Conservation (phyloP, 1,140 invertebrate genomes). For the Ceratosolen solmsi region DNA sequence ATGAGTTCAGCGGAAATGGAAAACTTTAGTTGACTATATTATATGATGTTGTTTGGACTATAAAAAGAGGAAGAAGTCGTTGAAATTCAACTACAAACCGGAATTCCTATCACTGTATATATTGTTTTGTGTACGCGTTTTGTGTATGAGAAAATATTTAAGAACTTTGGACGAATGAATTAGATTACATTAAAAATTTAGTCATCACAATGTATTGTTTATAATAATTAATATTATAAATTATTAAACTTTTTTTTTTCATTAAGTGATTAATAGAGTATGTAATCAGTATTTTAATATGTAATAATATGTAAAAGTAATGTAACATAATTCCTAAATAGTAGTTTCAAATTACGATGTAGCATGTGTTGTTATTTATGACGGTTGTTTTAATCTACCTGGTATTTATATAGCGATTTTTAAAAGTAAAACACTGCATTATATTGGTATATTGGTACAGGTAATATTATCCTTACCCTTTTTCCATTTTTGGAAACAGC, state of each 20-base stretch:
- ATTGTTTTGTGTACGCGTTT: neutral
- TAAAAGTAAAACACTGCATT: no score
- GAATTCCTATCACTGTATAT: neutral
- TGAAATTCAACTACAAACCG: constrained; percentile 13
- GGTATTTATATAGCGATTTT: neutral
- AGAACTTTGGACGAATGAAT: no score
- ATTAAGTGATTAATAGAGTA: no score
- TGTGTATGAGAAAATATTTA: no score
- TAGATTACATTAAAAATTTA: no score
- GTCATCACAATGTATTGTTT: no score
- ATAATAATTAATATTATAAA: no score
- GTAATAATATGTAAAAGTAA: neutral
- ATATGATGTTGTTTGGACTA: no score
- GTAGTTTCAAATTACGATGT: neutral
- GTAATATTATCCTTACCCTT: neutral
- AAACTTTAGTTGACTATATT: no score
- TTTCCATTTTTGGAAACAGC: neutral
- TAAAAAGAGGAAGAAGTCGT: neutral
- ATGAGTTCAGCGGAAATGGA: neutral
- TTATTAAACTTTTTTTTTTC: no score
- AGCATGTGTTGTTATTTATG: neutral
- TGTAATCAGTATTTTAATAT: neutral
- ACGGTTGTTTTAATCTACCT: neutral
- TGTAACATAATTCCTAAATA: neutral
- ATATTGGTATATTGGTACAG: no score